Evolutionary conservation across 2,888 invertebrate species (phyloP).

Genomic region (Lithophane ornitopus): DNA sequence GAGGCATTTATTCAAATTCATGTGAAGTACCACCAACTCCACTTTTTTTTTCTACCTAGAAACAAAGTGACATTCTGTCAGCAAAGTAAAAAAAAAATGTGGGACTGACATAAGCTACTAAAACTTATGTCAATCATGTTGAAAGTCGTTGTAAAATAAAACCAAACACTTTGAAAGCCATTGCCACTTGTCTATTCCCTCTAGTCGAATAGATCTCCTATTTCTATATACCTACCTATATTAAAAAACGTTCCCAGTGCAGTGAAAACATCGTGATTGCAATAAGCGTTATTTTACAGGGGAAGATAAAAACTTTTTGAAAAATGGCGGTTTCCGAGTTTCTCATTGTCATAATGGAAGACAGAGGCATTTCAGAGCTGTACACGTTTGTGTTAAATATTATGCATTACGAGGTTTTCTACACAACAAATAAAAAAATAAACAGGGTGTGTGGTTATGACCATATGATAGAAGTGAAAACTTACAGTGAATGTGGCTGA

Average conservation of each 20-base stretch:
- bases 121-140: background rate
- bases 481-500: background rate
- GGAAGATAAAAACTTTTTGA: background rate
- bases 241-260: background rate
- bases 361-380: background rate
- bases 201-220: background rate
- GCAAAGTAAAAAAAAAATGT: background rate
- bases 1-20: background rate
- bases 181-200: background rate
- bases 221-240: background rate
- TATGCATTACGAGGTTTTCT: background rate
- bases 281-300: background rate
- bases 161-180: background rate
- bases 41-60: background rate
- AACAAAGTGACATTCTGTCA: background rate
- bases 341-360: background rate
- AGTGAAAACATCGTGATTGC: background rate
- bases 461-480: background rate
- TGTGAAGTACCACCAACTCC: background rate
- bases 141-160: background rate
- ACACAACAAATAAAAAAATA: background rate
- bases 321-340: background rate
- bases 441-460: too few relatives aligned
- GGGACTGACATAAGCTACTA: background rate
- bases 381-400: background rate